Evolutionary conservation across 2,888 invertebrate species (phyloP), one percentile per base, ranked within the genome.

Genomic region (Marronus borbonicus): DNA sequence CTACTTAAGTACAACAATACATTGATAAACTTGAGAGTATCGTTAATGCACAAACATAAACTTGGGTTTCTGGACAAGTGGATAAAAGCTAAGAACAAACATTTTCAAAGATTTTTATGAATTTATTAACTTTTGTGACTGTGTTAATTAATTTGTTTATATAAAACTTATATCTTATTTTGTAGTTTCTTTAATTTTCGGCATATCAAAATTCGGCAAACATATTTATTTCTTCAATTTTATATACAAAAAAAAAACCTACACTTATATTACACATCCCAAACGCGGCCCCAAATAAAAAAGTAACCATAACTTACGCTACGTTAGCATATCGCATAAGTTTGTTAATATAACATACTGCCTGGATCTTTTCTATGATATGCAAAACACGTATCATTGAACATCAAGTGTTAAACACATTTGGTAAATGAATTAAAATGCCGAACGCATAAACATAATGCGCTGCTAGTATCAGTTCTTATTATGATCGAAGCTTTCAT

Each of bases 391-490:
- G 52, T 17, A 52, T 52, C 52, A 52, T 52, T 52, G n/a, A n/a
- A 52, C 52, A 52, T 17, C n/a, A 52, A 52, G 17, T 17, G 17
- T 52, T 52, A 52, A 52, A 52, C 52, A 52, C 52, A 52, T 52
- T 52, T 52, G 5, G 7, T 17, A 52, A 52, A 17, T n/a, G 17
- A 17, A 52, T 17, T 17, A 52, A 52, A 17, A 52, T 52, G 4
- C 17, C 17, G 52, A 17, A 52, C n/a, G 17, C 17, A 17, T 14
- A 52, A n/a, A 5, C 17, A 52, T 52, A 52, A 52, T 4, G 3
- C 0, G 17, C 3, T 17, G 14, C 2, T 52, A 52, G n/a, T 17
- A n/a, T 52, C 52, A n/a, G n/a, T 52, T 52, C 4, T 52, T n/a
- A 17, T 52, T n/a, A 2, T 52, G n/a, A 52, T 3, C 44, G 52